These are phyloP conservation scores for Pelusios castaneus DNA, from an alignment of 2,113 vertebrate genomes.

Conservation along the genomic window DNA sequence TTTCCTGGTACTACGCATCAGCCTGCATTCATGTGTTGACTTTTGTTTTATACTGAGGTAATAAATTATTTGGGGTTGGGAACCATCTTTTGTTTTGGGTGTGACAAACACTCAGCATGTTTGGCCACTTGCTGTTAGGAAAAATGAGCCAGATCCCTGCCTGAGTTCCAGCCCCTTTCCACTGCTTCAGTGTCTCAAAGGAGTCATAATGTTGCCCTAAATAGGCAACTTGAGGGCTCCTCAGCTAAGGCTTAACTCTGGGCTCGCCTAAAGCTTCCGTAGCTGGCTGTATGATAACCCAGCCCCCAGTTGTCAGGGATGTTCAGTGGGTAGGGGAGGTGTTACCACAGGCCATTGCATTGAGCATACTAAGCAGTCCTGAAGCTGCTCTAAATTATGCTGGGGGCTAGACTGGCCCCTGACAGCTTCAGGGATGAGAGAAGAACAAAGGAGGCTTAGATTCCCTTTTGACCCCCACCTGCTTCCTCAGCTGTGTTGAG, in stretches of 20 bases:
- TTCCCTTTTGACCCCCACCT: neutral
- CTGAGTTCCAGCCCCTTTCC: neutral
- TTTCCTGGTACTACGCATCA: neutral
- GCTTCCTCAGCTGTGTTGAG: neutral
- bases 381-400: neutral
- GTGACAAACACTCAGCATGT: neutral
- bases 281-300: neutral
- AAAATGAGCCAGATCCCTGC: accelerated
- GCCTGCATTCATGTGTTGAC: accelerated
- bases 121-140: neutral
- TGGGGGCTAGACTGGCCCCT: accelerated
- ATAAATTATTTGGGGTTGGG: neutral
- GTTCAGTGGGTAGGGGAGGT: neutral
- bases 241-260: neutral
- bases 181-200: neutral
- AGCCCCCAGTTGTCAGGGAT: neutral
- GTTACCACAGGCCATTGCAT: neutral
- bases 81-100: neutral
- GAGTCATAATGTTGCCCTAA: neutral
- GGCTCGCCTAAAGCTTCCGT: neutral
- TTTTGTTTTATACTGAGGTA: neutral
- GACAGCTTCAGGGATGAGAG: neutral
- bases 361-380: neutral
- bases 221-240: neutral
- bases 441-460: neutral